A percentile compares a stretch with the other conserved stretches of the same genome.
Conservation (phyloP, 1,140 invertebrate genomes). For the Brachystomella parvula region DNA sequence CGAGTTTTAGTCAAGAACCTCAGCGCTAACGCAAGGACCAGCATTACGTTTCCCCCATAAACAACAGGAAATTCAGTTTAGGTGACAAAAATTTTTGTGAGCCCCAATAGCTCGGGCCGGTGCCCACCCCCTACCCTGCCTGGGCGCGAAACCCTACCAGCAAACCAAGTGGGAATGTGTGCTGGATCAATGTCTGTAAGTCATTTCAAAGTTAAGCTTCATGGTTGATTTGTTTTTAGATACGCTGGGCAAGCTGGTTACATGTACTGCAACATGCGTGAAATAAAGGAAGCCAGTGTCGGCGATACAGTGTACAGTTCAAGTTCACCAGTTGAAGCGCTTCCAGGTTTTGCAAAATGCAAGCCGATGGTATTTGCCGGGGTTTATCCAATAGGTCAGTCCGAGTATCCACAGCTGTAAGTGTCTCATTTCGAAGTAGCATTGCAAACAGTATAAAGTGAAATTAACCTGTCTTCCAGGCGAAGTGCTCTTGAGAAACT, state of each 20-base stretch:
- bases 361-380: constrained; percentile 79
- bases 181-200: background rate
- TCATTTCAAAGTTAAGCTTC: background rate
- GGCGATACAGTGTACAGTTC: constrained; percentile 73
- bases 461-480: background rate
- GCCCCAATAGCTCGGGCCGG: no score
- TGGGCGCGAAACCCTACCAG: no score
- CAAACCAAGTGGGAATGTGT: no score
- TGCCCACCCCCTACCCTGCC: no score
- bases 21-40: no score
- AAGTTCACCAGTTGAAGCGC: constrained; percentile 49
- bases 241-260: constrained; percentile 73
- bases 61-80: no score
- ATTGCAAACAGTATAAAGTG: no score
- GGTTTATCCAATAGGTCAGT: constrained; percentile 84
- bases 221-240: constrained; percentile 45
- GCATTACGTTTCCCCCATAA: no score
- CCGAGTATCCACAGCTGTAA: constrained; percentile 59
- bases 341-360: constrained; percentile 59
- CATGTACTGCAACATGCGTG: constrained; percentile 70
- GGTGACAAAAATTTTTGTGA: no score
- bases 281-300: constrained; percentile 65
- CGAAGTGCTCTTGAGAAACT: constrained; percentile 81
- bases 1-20: no score
- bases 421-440: background rate